phyloP scores from a whole-genome alignment of 2,888 invertebrate species.

The Calephelis perditalis region DNA sequence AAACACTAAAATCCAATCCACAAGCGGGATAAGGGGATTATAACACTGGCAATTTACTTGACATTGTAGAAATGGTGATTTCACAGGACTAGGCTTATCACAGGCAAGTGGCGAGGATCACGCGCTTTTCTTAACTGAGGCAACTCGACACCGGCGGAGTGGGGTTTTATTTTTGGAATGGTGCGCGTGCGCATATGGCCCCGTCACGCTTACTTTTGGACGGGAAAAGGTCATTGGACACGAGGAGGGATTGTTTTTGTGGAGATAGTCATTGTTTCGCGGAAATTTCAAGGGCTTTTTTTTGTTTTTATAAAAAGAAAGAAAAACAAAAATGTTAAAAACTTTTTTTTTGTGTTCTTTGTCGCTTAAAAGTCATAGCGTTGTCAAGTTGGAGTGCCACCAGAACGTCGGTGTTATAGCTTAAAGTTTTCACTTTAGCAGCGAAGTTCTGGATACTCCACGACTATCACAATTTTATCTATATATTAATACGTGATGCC shows the following conservation, averaged over 20 bases:
- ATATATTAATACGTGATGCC: too few relatives aligned
- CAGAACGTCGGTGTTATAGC: too few relatives aligned
- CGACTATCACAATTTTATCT: too few relatives aligned
- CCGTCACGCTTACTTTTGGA: slow-evolving; percentile 69
- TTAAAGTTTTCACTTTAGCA: too few relatives aligned
- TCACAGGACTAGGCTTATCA: slow-evolving; percentile 64
- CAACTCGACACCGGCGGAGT: slow-evolving; percentile 62
- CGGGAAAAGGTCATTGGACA: slow-evolving; percentile 74
- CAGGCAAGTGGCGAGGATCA: slow-evolving; percentile 49
- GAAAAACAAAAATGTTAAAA: not conserved
- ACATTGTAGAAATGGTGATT: slow-evolving; percentile 47
- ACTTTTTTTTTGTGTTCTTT: too few relatives aligned
- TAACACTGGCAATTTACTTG: slow-evolving; percentile 51
- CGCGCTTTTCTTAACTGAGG: slow-evolving; percentile 57
- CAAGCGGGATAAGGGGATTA: slow-evolving; percentile 39
- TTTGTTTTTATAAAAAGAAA: not conserved
- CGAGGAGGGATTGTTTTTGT: slow-evolving; percentile 42
- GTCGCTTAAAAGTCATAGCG: too few relatives aligned
- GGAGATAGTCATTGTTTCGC: slow-evolving; percentile 25
- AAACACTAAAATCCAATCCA: slow-evolving; percentile 53
- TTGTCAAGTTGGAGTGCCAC: too few relatives aligned
- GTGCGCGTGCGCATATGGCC: slow-evolving; percentile 47
- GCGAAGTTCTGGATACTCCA: too few relatives aligned
- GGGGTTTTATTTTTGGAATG: slow-evolving; percentile 59
- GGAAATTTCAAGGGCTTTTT: slow-evolving; percentile 27